Base-by-base conservation (phyloP, 2,113 vertebrate genomes). In the Catharus fuscescens region DNA sequence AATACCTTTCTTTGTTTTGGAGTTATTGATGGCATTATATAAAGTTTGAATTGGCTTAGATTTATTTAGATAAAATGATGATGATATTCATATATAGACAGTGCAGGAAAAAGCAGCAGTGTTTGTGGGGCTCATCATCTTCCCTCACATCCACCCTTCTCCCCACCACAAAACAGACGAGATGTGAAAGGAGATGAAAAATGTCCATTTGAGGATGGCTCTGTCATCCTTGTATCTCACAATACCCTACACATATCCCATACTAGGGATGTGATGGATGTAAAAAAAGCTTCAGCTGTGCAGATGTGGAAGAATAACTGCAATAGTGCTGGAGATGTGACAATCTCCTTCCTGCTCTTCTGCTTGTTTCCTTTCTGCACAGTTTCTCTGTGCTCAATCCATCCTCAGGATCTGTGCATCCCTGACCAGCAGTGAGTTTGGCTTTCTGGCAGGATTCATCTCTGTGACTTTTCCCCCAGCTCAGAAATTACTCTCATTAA, bases 391-490 rank as follows among this genome's bases (percentile, higher is more conserved):
- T 20, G 18, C 72, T 42, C 53, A 62, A 28, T 5, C 67, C 88
- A 64, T 28, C 72, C 65, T 38, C 59, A 50, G 64, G 31, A 34
- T 65, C 40, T 29, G 12, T 62, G 80, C 28, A 6, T 26, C 44
- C 17, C 0, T 48, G 67, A 10, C 53, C 1, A 0, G 18, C 45
- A 32, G 29, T 5, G 31, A 11, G 25, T 20, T 59, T 8, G 6
- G 40, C 48, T 76, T 56, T 71, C 69, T 77, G 60, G 54, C 60
- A 23, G 10, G 5, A 9, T 50, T 77, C 17, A 12, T 10, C 83
- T 8, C 38, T 3, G 3, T 54, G 70, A 36, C 29, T 47, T 57
- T 3, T 36, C 23, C 25, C 29, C 38, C 13, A 4, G 57, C 28
- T 74, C 76, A 74, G 70, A 53, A 77, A 31, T n/a, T 1, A 36